phyloP scores from a whole-genome alignment of 1,140 invertebrate genomes.

The Drosophila rufa region DNA sequence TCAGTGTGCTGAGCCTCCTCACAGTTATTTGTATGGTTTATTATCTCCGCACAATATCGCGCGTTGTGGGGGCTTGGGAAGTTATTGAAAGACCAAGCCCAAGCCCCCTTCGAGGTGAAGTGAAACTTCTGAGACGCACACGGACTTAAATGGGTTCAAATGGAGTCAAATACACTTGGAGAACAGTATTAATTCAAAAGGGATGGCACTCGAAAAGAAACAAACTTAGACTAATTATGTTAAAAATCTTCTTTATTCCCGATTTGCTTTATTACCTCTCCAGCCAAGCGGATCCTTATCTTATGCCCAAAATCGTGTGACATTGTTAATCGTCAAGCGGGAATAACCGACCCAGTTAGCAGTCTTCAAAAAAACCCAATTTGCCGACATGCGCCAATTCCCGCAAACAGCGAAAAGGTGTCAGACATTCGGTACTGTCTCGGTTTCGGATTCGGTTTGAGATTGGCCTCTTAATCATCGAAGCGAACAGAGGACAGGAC shows the following conservation, averaged over 20 bases:
- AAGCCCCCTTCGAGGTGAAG: constrained; percentile 12
- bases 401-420: constrained; percentile 61
- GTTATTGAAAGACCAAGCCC: constrained; percentile 63
- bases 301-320: constrained; percentile 40
- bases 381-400: constrained; percentile 60
- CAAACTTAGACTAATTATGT: constrained; percentile 2
- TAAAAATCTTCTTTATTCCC: background rate
- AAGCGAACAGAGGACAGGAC: constrained; percentile 51
- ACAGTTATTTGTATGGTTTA: constrained; percentile 57
- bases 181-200: background rate
- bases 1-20: constrained; percentile 2
- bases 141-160: constrained; percentile 32
- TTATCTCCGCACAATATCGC: constrained; percentile 55
- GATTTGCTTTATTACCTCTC: background rate
- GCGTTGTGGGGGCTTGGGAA: constrained; percentile 73
- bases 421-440: constrained; percentile 56
- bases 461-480: constrained; percentile 61
- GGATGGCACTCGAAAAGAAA: background rate
- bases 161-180: constrained; percentile 13
- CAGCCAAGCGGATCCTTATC: constrained; percentile 23
- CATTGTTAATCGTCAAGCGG: constrained; percentile 24
- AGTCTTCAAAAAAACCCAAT: constrained; percentile 26
- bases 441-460: constrained; percentile 6
- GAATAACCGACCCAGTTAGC: constrained; percentile 43
- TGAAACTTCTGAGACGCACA: constrained; percentile 44